phyloP scores from a whole-genome alignment of 2,113 vertebrate genomes.

The Pollimyrus isidori region DNA sequence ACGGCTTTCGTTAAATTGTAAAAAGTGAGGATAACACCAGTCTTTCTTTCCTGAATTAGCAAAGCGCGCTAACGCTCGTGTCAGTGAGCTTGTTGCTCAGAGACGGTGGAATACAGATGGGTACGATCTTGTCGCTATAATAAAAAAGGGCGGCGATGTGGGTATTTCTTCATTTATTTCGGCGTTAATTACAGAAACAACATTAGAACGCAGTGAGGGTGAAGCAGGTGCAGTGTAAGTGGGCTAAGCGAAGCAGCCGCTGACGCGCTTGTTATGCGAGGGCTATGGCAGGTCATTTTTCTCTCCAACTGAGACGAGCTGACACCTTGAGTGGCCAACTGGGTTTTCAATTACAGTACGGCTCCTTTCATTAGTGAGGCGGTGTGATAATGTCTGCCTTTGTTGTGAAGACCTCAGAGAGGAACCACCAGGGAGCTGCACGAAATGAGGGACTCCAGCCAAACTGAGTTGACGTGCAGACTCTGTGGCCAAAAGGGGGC shows the following conservation, averaged over 20 bases:
- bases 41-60: background rate
- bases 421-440: background rate
- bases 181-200: background rate
- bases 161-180: background rate
- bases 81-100: background rate
- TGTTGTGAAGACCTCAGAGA: background rate
- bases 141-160: background rate
- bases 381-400: conserved; percentile 1
- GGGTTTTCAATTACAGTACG: conserved; percentile 12
- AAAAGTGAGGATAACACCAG: background rate
- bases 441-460: background rate
- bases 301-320: background rate
- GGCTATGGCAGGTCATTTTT: background rate
- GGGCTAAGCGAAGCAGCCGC: background rate
- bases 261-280: background rate
- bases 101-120: too few species aligned
- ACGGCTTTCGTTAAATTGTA: background rate
- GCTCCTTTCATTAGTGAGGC: conserved; percentile 6
- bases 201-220: background rate
- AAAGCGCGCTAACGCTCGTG: background rate
- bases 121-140: background rate
- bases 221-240: background rate
- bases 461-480: background rate
- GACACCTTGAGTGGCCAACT: conserved; percentile 4
- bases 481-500: conserved; percentile 52